Base-by-base conservation (phyloP, 2,888 invertebrate species). In the Xestobium rufovillosum region DNA sequence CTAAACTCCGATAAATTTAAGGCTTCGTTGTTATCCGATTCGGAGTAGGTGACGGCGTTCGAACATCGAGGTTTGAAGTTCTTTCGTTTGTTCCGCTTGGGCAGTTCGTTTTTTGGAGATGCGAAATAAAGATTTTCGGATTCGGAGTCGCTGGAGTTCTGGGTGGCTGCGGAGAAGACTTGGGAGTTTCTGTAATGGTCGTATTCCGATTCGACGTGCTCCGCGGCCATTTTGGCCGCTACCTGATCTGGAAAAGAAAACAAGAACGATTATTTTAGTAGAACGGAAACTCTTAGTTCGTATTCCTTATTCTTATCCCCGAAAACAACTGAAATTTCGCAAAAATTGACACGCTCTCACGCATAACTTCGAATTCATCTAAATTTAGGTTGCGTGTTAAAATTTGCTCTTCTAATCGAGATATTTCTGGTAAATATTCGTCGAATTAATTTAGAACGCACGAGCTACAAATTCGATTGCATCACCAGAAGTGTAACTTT, bases 11-110 rank as follows among this genome's bases (percentile, higher is more conserved):
- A 47, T 4, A 55, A 45, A 34, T 53, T 52, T 10, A 53, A 32
- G 14, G 50, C 52, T 29, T 51, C 52, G 30, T 38, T 40, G 33
- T 48, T 51, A 11, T 34, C 28, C 26, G 25, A 26, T 2, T 41
- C 38, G 3, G 71, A 70, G 51, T 68, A 70, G 1, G 66, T 59
- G 1, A 68, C 65, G 12, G 70, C 62, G 43, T 73, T 75, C 2
- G 83, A 80, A 62, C 82, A 85, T 52, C 84, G 69, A 0, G 86
- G 86, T 53, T 81, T 78, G 65, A 84, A 82, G 61, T 84, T 83
- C 63, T 84, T 84, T 49, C 84, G 68, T 53, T 83, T 83, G 68
- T 83, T 83, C 53, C 80, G 71, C 61, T 79, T 78, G 43, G 76
- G 76, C 59, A 70, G 67, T 49, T 70, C 71, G 55, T 68, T 67